A percentile compares a stretch with the other conserved stretches of the same genome.
Evolutionary conservation across 2,888 invertebrate genomes (phyloP).

Genomic region (Drosophila robusta): DNA sequence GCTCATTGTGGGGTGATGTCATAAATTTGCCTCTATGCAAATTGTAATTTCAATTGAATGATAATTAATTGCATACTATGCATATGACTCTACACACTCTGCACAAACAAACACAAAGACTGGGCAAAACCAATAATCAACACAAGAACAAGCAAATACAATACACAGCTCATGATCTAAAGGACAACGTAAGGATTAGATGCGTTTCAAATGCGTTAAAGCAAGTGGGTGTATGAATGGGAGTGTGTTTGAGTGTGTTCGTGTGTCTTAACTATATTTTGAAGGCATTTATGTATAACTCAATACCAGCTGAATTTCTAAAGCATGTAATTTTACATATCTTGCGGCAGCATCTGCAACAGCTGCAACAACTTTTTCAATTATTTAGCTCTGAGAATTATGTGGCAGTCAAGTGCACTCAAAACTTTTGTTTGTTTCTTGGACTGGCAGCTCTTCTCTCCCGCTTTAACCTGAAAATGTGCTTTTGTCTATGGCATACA

Average conservation of each 20-base stretch:
- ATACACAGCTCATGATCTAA: conserved; percentile 42
- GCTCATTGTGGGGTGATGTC: conserved; percentile 31
- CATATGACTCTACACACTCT: conserved; percentile 40
- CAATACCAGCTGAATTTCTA: conserved; percentile 34
- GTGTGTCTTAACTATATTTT: conserved; percentile 20
- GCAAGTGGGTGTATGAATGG: conserved; percentile 5
- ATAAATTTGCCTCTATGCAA: conserved; percentile 48
- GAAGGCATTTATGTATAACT: conserved; percentile 29
- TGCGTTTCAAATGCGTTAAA: conserved; percentile 37
- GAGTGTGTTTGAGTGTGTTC: conserved; percentile 6
- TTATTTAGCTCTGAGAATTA: conserved; percentile 67
- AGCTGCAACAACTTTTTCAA: conserved; percentile 68
- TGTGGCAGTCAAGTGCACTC: conserved; percentile 58
- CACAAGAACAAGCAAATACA: conserved; percentile 66
- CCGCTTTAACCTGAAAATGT: conserved; percentile 7
- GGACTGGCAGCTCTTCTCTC: conserved; percentile 6
- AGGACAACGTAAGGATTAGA: conserved; percentile 59
- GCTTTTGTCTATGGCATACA: conserved; percentile 34
- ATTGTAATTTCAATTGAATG: conserved; percentile 72
- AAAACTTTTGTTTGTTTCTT: conserved; percentile 59
- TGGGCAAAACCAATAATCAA: conserved; percentile 68
- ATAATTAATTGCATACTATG: conserved; percentile 75
- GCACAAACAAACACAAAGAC: conserved; percentile 6
- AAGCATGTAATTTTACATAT: conserved; percentile 36
- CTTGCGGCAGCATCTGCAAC: conserved; percentile 48